A percentile compares a stretch with the other conserved stretches of the same genome.
phyloP scores from a whole-genome alignment of 2,888 invertebrate species.

The Meteorus cinctellus region DNA sequence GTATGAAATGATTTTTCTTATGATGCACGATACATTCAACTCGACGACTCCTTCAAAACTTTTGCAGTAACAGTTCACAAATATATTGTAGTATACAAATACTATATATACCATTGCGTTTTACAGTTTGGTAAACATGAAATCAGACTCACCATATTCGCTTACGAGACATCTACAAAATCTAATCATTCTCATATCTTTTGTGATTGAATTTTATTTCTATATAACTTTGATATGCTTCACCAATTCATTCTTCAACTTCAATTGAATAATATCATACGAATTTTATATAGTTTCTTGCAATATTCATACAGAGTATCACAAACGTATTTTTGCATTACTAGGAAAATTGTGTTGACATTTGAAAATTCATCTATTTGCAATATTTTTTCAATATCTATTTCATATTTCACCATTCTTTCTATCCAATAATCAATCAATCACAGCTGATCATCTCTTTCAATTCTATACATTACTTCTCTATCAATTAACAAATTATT shows the following conservation, averaged over 20 bases:
- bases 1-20: not conserved
- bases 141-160: not conserved
- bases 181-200: not conserved
- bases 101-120: not conserved
- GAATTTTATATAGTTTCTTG: not conserved
- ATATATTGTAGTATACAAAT: not conserved
- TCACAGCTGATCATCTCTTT: too few relatives aligned
- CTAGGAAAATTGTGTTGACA: too few relatives aligned
- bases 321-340: not conserved
- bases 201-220: not conserved
- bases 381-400: too few relatives aligned
- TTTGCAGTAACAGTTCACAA: conserved; percentile 8
- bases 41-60: conserved; percentile 31
- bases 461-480: too few relatives aligned
- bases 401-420: too few relatives aligned
- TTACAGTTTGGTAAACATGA: not conserved
- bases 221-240: not conserved
- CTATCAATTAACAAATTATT: too few relatives aligned
- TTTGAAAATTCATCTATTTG: too few relatives aligned
- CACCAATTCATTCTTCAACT: not conserved
- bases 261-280: not conserved
- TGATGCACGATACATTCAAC: not conserved
- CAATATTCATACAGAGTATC: not conserved
- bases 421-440: too few relatives aligned
- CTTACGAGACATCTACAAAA: not conserved